These are phyloP conservation scores for Ditula angustiorana DNA, from an alignment of 2,888 invertebrate species.

Conservation along the genomic window DNA sequence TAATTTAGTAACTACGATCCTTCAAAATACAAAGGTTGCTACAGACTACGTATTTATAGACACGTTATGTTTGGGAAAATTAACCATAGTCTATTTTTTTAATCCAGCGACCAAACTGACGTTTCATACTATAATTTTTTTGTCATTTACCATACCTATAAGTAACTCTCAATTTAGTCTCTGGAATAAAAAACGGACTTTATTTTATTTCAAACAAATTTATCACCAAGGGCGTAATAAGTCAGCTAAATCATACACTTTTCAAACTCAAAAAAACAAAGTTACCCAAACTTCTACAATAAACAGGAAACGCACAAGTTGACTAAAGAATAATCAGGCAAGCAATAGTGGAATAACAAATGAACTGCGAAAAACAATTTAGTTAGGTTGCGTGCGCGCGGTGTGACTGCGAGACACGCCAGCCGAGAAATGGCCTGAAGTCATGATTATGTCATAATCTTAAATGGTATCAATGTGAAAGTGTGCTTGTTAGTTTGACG, in stretches of 20 bases:
- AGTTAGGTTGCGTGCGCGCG: conserved; percentile 45
- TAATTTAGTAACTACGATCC: no score
- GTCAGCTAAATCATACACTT: no score
- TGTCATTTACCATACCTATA: no score
- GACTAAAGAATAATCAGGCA: conserved; percentile 31
- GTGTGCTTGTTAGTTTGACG: conserved; percentile 6
- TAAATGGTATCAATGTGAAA: conserved; percentile 14
- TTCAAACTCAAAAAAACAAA: not conserved
- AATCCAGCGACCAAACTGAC: no score
- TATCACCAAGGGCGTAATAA: not conserved
- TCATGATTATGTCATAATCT: conserved; percentile 20
- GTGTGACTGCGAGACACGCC: conserved; percentile 41
- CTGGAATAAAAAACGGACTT: no score
- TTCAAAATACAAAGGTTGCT: no score
- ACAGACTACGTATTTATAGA: no score
- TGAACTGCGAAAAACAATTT: conserved; percentile 48
- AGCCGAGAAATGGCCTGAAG: conserved; percentile 30
- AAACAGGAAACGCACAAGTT: not conserved
- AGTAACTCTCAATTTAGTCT: no score
- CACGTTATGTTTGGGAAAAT: no score
- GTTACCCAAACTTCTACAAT: not conserved
- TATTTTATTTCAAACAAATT: no score
- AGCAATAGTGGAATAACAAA: conserved; percentile 23
- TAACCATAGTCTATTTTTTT: no score
- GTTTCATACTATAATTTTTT: no score